phyloP scores from a whole-genome alignment of 2,888 invertebrate genomes.

The Ommatoiulus sabulosus region DNA sequence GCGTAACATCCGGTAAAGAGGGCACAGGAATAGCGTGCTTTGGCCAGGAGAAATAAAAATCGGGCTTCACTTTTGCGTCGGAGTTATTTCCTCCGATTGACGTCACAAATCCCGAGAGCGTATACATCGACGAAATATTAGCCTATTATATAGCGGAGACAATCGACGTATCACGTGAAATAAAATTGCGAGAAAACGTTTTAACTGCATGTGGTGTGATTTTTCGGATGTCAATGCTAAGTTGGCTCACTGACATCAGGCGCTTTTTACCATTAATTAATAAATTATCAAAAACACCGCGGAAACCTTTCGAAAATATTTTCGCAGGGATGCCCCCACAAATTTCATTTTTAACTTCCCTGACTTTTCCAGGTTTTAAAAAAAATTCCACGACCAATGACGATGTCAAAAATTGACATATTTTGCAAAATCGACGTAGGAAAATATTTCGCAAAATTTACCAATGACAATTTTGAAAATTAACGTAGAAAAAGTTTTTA shows the following conservation, averaged over 20 bases:
- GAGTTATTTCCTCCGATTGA: background rate
- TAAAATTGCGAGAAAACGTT: background rate
- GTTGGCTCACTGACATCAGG: background rate
- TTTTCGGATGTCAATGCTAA: background rate
- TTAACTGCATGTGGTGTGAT: background rate
- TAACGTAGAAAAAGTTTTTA: too few relatives aligned
- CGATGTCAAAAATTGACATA: too few relatives aligned
- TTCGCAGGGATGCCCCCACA: too few relatives aligned
- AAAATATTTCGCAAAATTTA: too few relatives aligned
- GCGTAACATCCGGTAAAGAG: background rate
- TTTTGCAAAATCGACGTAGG: too few relatives aligned
- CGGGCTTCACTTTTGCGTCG: background rate
- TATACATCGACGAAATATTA: slow-evolving; percentile 6
- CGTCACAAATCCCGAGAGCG: background rate
- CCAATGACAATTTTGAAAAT: too few relatives aligned
- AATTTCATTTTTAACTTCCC: too few relatives aligned
- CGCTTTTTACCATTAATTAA: background rate
- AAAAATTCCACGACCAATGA: too few relatives aligned
- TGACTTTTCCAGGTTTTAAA: too few relatives aligned
- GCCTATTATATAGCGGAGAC: background rate
- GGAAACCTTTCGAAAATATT: too few relatives aligned
- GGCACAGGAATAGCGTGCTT: background rate
- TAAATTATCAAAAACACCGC: too few relatives aligned
- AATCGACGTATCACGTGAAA: background rate
- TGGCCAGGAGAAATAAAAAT: background rate